These are phyloP conservation scores for Ephydatia muelleri DNA, from an alignment of 37 sponge, comb jelly and placozoan genomes.

Conservation along the genomic window DNA sequence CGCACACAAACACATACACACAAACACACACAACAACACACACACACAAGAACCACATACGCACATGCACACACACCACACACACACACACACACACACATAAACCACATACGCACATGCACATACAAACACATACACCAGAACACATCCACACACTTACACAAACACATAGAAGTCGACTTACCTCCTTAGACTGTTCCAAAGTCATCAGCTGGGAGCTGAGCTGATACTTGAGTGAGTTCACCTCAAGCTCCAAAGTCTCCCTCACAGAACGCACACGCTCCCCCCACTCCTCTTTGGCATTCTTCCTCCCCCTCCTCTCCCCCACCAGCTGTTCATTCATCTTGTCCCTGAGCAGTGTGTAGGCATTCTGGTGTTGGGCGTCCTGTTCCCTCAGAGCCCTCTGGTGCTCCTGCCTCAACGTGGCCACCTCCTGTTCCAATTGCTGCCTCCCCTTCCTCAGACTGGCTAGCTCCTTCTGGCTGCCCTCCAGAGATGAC, in stretches of 20 bases:
- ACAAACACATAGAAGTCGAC: conserved; percentile 17
- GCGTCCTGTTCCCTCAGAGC: background rate
- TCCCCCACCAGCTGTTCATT: conserved; percentile 19
- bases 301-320: background rate
- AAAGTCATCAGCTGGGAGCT: conserved; percentile 63
- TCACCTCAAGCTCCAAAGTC: conserved; percentile 39
- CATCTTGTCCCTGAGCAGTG: background rate
- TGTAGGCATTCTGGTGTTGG: background rate
- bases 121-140: no score
- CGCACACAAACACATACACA: conserved; percentile 15
- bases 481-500: background rate
- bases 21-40: no score
- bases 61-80: no score
- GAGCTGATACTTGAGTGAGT: conserved; percentile 57
- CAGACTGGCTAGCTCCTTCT: background rate
- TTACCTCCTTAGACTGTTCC: conserved; percentile 59
- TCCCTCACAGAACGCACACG: conserved; percentile 42
- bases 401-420: conserved; percentile 12
- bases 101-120: no score
- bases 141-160: no score
- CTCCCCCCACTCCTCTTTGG: conserved; percentile 48
- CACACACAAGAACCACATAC: no score
- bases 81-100: no score
- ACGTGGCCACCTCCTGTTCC: background rate
- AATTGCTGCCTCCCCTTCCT: background rate